Evolutionary conservation across 2,888 invertebrate species (phyloP), one percentile per base, ranked within the genome.

Genomic region (Shargacucullia verbasci): DNA sequence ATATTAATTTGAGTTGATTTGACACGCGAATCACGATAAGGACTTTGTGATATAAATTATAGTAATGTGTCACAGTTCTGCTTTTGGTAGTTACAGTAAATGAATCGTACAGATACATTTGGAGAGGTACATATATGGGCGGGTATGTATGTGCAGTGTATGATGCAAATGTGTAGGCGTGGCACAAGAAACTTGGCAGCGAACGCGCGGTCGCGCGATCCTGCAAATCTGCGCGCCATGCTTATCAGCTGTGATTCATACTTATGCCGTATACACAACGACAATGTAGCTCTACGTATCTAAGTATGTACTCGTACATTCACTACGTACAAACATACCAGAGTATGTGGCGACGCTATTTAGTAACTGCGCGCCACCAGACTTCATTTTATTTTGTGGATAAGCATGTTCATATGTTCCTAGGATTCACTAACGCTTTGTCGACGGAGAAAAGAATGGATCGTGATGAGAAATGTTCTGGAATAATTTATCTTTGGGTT

Each of bases 191-290:
- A 90, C 89, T 92, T 92, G 92, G 91, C 91, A 92, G 75, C 79
- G 75, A 80, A 76, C 82, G 75, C 77, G 82, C 82, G 84, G 83
- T 81, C 79, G 80, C 76, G 74, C 83, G 86, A 88, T 90, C 85
- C 89, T 83, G 88, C 86, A 90, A 90, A 92, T 93, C 90, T 91
- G 88, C 76, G 83, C 83, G 81, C 84, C 76, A 76, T 79, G 88
- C 92, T 92, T 93, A 92, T 93, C 91, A 91, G 88, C 80, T 79
- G 85, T 91, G 90, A 92, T 91, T 92, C 91, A 92, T 91, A 86
- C 83, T 80, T 78, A 74, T 78, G 75, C 82, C 67, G 78, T 79
- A 73, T 74, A 83, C 76, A 82, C 79, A 76, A 78, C 75, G 70
- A 78, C 77, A 78, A 69, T 66, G 62, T 63, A 56, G 61, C 64